Conservation (phyloP, 1,140 invertebrate species). For the Olivierus martensii region DNA sequence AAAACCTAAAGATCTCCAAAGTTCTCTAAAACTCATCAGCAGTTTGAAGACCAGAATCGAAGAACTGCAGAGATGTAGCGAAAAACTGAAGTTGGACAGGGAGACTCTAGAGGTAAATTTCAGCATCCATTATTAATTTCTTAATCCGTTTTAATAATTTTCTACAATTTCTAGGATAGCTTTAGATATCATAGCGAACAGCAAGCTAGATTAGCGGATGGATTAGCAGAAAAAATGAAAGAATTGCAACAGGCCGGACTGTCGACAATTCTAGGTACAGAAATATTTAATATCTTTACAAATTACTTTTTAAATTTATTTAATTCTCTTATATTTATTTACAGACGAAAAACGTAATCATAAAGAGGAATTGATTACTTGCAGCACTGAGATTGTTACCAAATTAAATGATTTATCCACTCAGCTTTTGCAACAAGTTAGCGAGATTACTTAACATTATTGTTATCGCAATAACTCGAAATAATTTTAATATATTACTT, state of each 20-base stretch:
- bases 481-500: neutral
- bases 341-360: no score
- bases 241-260: conserved; percentile 24
- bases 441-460: neutral
- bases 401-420: conserved; percentile 31
- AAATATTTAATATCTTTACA: neutral
- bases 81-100: conserved; percentile 28
- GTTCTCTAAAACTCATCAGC: conserved; percentile 15
- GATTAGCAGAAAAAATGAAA: conserved; percentile 27
- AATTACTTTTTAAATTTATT: neutral
- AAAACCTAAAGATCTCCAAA: conserved; percentile 14
- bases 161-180: conserved; percentile 19
- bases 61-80: conserved; percentile 30
- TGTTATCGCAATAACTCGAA: neutral
- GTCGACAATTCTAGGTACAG: neutral
- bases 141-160: no score
- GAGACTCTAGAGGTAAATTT: conserved; percentile 30
- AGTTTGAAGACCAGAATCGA: conserved; percentile 28
- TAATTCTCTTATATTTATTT: neutral
- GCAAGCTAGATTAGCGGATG: conserved; percentile 27
- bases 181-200: conserved; percentile 28
- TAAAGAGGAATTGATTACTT: no score
- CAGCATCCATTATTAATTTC: neutral
- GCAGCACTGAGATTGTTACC: neutral
- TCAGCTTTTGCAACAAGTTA: conserved; percentile 30